Conservation (phyloP, 2,113 vertebrate genomes). For the Lophotis ruficrista region DNA sequence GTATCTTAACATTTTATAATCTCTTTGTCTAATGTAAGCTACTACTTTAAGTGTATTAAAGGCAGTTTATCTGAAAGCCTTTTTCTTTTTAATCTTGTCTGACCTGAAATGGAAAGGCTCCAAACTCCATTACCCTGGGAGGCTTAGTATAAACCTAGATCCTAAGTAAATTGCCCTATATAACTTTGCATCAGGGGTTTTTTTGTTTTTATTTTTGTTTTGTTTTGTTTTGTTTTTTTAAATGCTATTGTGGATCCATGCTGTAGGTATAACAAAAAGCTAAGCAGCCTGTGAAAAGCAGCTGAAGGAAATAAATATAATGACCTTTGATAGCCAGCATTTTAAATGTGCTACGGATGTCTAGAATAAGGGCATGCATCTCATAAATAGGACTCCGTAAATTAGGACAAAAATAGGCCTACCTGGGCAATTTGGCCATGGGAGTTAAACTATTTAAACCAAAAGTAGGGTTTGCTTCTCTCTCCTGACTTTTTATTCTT, state of each 20-base stretch:
- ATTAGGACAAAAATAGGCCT: conserved; percentile 36
- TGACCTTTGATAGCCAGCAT: neutral
- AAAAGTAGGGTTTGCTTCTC: neutral
- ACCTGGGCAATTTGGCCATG: neutral
- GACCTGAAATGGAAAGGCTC: conserved; percentile 47
- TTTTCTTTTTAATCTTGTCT: conserved; percentile 62
- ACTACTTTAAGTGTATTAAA: conserved; percentile 42
- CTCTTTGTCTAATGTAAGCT: conserved; percentile 10
- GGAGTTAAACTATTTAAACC: conserved; percentile 5
- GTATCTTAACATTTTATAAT: conserved; percentile 26
- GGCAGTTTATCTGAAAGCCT: conserved; percentile 32
- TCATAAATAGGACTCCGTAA: neutral
- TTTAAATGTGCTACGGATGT: neutral
- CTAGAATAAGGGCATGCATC: neutral
- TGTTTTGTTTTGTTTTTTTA: neutral
- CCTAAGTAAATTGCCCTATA: conserved; percentile 25
- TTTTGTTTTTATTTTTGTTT: neutral
- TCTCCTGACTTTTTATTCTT: neutral
- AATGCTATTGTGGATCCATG: neutral
- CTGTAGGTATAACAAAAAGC: neutral
- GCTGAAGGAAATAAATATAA: neutral
- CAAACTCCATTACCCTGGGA: conserved; percentile 11
- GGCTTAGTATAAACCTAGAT: conserved; percentile 22
- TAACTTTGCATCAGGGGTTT: neutral
- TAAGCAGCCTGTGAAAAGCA: neutral